phyloP scores from a whole-genome alignment of 2,888 invertebrate genomes.

The Aelia acuminata region DNA sequence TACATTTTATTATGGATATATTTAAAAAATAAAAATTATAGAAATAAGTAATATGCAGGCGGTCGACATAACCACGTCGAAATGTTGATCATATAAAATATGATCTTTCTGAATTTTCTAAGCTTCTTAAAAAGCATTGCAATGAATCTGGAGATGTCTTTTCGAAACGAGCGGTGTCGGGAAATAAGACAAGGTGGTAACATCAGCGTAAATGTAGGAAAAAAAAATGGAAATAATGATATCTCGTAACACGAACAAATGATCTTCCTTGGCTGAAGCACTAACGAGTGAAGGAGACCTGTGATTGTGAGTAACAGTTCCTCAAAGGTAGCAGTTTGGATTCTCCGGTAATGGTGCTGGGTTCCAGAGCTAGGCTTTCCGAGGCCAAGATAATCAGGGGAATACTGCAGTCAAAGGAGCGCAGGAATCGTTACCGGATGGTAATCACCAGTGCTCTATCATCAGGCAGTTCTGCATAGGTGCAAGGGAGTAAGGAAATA shows the following conservation, averaged over 20 bases:
- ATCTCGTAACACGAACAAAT: not conserved
- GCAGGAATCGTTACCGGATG: not conserved
- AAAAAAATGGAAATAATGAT: slow-evolving; percentile 13
- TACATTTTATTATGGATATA: no score
- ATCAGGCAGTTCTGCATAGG: not conserved
- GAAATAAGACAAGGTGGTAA: not conserved
- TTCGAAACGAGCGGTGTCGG: not conserved
- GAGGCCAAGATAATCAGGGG: not conserved
- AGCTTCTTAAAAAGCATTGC: not conserved
- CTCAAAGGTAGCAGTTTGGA: not conserved
- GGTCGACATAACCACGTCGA: no score
- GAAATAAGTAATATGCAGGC: no score
- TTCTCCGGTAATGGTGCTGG: not conserved
- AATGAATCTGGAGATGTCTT: not conserved
- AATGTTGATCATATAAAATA: no score
- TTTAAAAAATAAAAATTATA: no score
- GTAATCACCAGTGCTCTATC: not conserved
- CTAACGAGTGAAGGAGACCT: slow-evolving; percentile 26
- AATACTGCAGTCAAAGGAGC: not conserved
- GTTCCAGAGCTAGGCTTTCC: not conserved
- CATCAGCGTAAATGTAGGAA: not conserved
- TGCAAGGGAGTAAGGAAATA: not conserved
- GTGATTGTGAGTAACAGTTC: slow-evolving; percentile 34
- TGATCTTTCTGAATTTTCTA: no score
- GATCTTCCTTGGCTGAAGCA: not conserved